Evolutionary conservation across 2,888 invertebrate species (phyloP), one percentile per base, ranked within the genome.

Genomic region (Phasia obesa): DNA sequence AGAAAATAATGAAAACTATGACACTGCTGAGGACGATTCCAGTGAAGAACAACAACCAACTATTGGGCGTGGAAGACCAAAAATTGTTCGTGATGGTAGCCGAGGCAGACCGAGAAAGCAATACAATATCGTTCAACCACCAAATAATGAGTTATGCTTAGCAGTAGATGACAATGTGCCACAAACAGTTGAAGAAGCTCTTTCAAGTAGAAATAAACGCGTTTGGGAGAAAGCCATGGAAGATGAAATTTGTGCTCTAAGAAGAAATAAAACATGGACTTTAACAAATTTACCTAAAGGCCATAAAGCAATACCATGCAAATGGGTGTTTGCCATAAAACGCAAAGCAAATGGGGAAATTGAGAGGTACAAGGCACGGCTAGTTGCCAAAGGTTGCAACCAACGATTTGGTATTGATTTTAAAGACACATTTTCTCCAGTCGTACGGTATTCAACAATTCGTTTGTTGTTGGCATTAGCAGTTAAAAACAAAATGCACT

Each of bases 381-480:
- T 84, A 11, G 23, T 74, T 4, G 60, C 60, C n/a, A 71, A 71
- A 42, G 71, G 59, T 19, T 62, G 47, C 13, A 62, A 7, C 1
- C 64, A 65, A 47, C 25, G 44, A 13, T 76, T 21, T 7, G 67
- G 60, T 7, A 53, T 67, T 13, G 19, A 65, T 47, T 84, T 78
- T 19, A 9, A 15, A 7, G 83, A 85, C 64, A 85, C 81, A 0
- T 84, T 78, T 57, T 84, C 76, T 11, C 80, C 84, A n/a, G 79
- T 79, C 2, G 65, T 74, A 9, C 55, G 81, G 5, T 79, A 77
- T 51, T 59, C 65, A 51, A 82, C 73, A 15, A 80, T 82, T 31
- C 71, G 82, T 0, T 57, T 81, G 55, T 11, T 85, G n/a, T 64
- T 80, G 44, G 81, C 84, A 15, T 31, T 85, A 6, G 74, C 84